Base-by-base conservation (phyloP, 1,140 invertebrate species). In the Babylonia areolata region DNA sequence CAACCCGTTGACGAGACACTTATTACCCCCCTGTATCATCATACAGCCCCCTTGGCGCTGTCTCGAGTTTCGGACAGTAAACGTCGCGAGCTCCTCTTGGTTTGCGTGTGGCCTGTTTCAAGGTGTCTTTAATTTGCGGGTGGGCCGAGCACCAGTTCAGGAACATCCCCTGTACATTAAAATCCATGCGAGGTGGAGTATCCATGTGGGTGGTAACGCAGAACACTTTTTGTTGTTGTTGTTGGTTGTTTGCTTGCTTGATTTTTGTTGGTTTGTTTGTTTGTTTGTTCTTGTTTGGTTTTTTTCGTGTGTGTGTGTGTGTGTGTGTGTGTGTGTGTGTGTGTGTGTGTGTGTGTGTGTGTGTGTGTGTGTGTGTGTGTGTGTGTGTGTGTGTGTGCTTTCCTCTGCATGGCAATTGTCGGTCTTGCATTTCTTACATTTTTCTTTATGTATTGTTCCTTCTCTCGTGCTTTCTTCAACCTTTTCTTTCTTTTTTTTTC, bases 1-100 rank as follows among this genome's bases (percentile, higher is more conserved):
- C 64, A 40, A 84, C 54, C 75, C 64, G 0, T 64, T 75, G 69
- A 46, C 82, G 39, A 84, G 82, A 75, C 82, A 84, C 35, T 84
- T 69, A 84, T 84, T 84, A 71, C 82, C 82, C 75, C 82, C 82
- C 82, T 73, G 82, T 84, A 84, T 84, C 82, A 84, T 84, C 58
- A 84, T 84, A 71, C 69, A 84, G 64, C 78, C n/a, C 78, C 3
- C 28, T 80, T 42, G n/a, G 28, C 33, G 23, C 58, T 2, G 37
- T 31, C 82, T 71, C 2, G 64, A 37, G n/a, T 31, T 71, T 84
- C 64, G 82, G 58, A 15, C 37, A 46, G 5, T 84, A 42, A 84
- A 71, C 69, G 39, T 69, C 82, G n/a, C 82, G 42, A n/a, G n/a
- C 37, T 42, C 46, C 39, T 71, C 51, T 35, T 73, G 71, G 40